These are phyloP conservation scores for Phalanger gymnotis DNA, from an alignment of 2,797 vertebrate species.

Conservation along the genomic window DNA sequence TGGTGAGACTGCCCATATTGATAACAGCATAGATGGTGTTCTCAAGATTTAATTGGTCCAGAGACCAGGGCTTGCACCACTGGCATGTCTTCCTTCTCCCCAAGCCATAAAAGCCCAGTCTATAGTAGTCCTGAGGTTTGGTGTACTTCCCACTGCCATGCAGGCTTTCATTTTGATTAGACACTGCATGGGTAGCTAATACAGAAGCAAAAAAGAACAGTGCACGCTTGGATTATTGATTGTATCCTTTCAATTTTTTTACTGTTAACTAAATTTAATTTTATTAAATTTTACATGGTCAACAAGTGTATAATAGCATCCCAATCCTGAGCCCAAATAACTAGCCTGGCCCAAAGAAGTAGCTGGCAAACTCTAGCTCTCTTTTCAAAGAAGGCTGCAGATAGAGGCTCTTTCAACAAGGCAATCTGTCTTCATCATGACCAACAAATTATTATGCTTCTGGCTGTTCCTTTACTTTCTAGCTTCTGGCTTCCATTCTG, in stretches of 20 bases:
- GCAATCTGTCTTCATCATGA: neutral
- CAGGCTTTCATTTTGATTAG: neutral
- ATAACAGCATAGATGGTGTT: neutral
- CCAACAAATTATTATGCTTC: neutral
- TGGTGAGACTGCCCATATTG: neutral
- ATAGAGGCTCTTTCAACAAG: neutral
- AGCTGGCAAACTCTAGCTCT: neutral
- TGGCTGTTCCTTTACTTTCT: neutral
- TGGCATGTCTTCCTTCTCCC: neutral
- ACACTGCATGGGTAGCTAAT: neutral
- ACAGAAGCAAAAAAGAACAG: neutral
- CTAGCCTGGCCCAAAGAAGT: neutral
- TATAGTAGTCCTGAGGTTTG: neutral
- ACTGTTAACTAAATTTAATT: neutral
- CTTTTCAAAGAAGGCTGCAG: neutral
- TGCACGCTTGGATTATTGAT: neutral
- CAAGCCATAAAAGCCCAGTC: neutral
- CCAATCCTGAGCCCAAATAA: neutral
- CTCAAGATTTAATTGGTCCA: neutral
- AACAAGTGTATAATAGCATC: neutral
- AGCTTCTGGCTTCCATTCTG: neutral
- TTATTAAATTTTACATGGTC: neutral
- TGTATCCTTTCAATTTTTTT: neutral
- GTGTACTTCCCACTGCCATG: neutral
- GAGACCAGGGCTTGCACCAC: neutral